Percentiles rank a stretch among this genome's conserved stretches.
Conservation (phyloP, 53 echinoderm and acorn worm species). For the Echinarachnius parma region DNA sequence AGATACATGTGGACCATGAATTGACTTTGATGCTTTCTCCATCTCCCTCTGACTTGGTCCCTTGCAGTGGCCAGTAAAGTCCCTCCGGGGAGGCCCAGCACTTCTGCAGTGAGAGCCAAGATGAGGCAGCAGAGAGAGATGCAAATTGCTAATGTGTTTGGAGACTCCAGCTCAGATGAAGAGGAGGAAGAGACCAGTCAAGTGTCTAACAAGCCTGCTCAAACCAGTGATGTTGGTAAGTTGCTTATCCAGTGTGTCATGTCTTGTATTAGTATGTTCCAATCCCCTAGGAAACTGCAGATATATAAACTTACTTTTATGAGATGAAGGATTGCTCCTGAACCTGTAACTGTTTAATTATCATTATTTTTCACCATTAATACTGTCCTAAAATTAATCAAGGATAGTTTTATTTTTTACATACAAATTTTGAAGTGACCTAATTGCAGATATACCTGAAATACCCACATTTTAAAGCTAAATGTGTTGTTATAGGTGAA, state of each 20-base stretch:
- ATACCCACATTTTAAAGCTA: too few relatives aligned
- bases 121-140: slow-evolving; percentile 21
- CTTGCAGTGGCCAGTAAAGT: neutral
- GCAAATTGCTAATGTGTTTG: slow-evolving; percentile 50
- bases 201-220: neutral
- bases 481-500: too few relatives aligned
- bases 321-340: too few relatives aligned
- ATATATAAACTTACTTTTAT: too few relatives aligned
- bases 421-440: too few relatives aligned
- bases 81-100: slow-evolving; percentile 27
- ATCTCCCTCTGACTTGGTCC: neutral
- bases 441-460: too few relatives aligned
- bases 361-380: too few relatives aligned
- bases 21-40: neutral
- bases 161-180: slow-evolving; percentile 58
- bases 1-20: too few relatives aligned
- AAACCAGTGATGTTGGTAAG: slow-evolving; percentile 25
- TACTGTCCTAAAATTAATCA: too few relatives aligned
- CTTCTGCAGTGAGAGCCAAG: slow-evolving; percentile 34
- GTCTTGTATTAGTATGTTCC: neutral
- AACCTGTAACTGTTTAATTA: too few relatives aligned
- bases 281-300: neutral
- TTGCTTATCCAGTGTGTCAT: slow-evolving; percentile 51
- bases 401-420: too few relatives aligned
- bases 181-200: slow-evolving; percentile 25